Conservation (phyloP, 2,888 invertebrate genomes). For the Rapana venosa region DNA sequence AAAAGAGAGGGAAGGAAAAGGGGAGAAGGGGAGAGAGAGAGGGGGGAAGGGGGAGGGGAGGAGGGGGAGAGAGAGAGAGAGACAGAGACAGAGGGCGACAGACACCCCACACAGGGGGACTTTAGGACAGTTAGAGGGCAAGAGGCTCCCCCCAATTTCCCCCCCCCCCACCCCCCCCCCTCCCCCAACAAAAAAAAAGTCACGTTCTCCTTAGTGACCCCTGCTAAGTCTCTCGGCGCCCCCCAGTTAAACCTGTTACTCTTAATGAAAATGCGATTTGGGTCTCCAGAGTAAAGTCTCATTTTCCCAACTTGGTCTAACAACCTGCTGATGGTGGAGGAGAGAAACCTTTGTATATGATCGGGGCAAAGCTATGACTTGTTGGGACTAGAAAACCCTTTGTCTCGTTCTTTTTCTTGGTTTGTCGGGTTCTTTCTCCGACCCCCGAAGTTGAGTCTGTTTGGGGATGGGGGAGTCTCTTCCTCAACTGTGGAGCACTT, state of each 20-base stretch:
- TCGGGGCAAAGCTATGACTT: slow-evolving; percentile 56
- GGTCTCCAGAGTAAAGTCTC: slow-evolving; percentile 73
- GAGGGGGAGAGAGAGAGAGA: background rate
- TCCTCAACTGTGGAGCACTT: background rate
- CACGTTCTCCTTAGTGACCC: background rate
- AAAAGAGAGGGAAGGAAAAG: too few relatives aligned
- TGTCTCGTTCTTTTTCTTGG: slow-evolving; percentile 46
- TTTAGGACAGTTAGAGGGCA: background rate
- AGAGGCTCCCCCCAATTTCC: background rate
- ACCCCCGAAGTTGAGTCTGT: slow-evolving; percentile 69
- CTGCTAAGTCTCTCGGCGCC: slow-evolving; percentile 65
- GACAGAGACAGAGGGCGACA: background rate
- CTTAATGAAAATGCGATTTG: slow-evolving; percentile 71
- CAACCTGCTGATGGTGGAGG: slow-evolving; percentile 61
- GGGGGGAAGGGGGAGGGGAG: background rate
- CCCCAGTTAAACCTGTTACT: slow-evolving; percentile 68
- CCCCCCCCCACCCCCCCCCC: background rate
- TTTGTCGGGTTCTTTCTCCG: slow-evolving; percentile 35
- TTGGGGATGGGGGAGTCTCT: slow-evolving; percentile 60
- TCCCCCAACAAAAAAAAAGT: too few relatives aligned
- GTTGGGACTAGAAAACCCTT: slow-evolving; percentile 54
- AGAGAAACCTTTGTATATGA: slow-evolving; percentile 53
- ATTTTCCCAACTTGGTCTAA: slow-evolving; percentile 70
- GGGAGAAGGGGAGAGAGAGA: background rate
- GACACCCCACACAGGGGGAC: too few relatives aligned